Base-by-base conservation (phyloP, 2,888 invertebrate species). In the Chymomyza amoena region DNA sequence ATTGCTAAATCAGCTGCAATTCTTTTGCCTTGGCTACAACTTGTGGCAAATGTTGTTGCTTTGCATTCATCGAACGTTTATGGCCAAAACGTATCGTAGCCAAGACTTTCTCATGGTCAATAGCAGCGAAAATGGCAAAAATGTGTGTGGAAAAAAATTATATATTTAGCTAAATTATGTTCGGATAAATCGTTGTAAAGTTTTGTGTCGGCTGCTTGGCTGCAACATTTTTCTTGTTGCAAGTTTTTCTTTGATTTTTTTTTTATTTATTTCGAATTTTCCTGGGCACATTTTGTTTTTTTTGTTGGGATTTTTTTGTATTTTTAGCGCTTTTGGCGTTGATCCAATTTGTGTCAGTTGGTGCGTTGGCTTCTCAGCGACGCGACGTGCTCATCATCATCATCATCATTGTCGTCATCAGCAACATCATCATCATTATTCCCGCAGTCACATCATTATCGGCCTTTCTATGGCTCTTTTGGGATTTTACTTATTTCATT, bases 1-100 rank as follows among this genome's bases (percentile, higher is more conserved):
- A 54, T 54, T 54, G 54, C 54, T 54, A 54, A 54, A 54, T 54
- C 54, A 54, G 54, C 54, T 16, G 54, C 54, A 54, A 54, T 54
- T 54, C 54, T 54, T 54, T 16, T 9, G 20, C 16, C 54, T 0
- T n/a, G 15, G n/a, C n/a, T n/a, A n/a, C 16, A 51, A 51, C 5
- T 51, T 16, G 16, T n/a, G 51, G 6, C 16, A 10, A 15, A 51
- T 18, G 54, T 18, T 18, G 20, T 16, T 9, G 32, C 16, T 51
- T 51, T 51, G 51, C 16, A 51, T 51, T 32, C 32, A 32, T 32
- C 9, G 7, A 32, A 7, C 32, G 32, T 45, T 45, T 45, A 13
- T 45, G 39, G 39, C 39, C 13, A 13, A 10, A 45, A 45, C 39
- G 39, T 13, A 45, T 15, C 4, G 39, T 13, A 45, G 1, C 39